Evolutionary conservation across 1,140 invertebrate genomes (phyloP), one percentile per base, ranked within the genome.

Genomic region (Drosophila dunni): DNA sequence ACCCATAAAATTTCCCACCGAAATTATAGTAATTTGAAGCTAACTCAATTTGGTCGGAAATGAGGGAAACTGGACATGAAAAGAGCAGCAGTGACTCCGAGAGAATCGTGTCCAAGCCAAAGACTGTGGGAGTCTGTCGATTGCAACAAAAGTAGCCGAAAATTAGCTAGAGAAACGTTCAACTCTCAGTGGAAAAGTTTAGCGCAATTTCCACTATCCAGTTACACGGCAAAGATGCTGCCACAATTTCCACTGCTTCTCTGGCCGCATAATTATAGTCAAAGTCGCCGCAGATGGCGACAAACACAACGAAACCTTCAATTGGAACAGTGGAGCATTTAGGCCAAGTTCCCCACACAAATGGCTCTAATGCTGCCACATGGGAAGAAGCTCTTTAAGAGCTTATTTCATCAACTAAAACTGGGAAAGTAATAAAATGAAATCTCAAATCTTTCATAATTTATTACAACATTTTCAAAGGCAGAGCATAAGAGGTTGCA

Each of bases 1-100:
- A 89, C 84, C 85, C 81, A 89, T 75, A 89, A 89, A 90, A 81
- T 80, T 89, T 88, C 84, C 84, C 84, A 88, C 74, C 79, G 84
- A 88, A 53, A 88, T 88, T 88, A 88, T 88, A 89, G 84, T 88
- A 84, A 88, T 89, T 89, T 86, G 60, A 17, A 62, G 84, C 77
- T 68, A 89, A 89, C 84, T 81, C 80, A 81, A 83, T 88, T 88
- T 88, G 83, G 70, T 48, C 33, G 6, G 36, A 69, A 84, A 71
- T 56, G 53, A 29, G 24, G 3, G 80, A 44, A 74, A 60, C 53
- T 29, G 33, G 36, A 8, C 24, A 29, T 17, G 54, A 71, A 54
- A 46, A 63, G 20, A 50, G 40, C 20, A 44, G 24, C 7, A 17
- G 36, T 60, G 48, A 34, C 7, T n/a, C 24, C 61, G 46, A 24